Percentiles rank a stretch among this genome's conserved stretches.
phyloP scores from a whole-genome alignment of 2,888 invertebrate genomes.

The Isotomurus palustris region DNA sequence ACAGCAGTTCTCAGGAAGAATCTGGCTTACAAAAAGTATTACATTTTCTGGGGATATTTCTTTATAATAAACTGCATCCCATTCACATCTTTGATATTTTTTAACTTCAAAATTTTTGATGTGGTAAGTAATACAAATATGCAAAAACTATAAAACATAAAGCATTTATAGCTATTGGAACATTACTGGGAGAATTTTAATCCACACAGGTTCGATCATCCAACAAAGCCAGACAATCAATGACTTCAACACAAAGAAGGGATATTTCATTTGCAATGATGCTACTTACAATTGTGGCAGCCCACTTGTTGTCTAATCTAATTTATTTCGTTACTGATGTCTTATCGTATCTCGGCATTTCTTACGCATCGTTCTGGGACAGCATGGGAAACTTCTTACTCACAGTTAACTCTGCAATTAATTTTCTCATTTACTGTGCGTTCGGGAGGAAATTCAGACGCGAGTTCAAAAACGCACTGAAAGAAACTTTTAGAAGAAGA shows the following conservation, averaged over 20 bases:
- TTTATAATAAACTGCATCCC: slow-evolving; percentile 40
- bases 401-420: slow-evolving; percentile 40
- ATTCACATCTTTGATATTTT: slow-evolving; percentile 33
- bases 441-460: slow-evolving; percentile 40
- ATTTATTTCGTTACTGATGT: slow-evolving; percentile 37
- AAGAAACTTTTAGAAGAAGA: slow-evolving; percentile 15
- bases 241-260: slow-evolving; percentile 36
- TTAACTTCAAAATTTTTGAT: slow-evolving; percentile 39
- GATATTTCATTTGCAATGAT: slow-evolving; percentile 43
- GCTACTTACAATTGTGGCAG: slow-evolving; percentile 39
- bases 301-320: slow-evolving; percentile 36
- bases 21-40: slow-evolving; percentile 29
- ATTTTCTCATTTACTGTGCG: slow-evolving; percentile 43
- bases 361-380: slow-evolving; percentile 34
- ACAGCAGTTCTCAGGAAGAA: slow-evolving; percentile 30
- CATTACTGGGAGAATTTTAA: no score
- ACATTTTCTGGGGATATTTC: slow-evolving; percentile 41
- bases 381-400: slow-evolving; percentile 37
- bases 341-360: slow-evolving; percentile 17
- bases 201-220: slow-evolving; percentile 21
- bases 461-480: slow-evolving; percentile 29
- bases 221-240: slow-evolving; percentile 14
- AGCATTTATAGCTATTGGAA: no score
- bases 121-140: slow-evolving; percentile 27
- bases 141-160: no score